These are phyloP conservation scores for Neotoma lepida DNA, from an alignment of 2,113 vertebrate genomes.

Conservation along the genomic window DNA sequence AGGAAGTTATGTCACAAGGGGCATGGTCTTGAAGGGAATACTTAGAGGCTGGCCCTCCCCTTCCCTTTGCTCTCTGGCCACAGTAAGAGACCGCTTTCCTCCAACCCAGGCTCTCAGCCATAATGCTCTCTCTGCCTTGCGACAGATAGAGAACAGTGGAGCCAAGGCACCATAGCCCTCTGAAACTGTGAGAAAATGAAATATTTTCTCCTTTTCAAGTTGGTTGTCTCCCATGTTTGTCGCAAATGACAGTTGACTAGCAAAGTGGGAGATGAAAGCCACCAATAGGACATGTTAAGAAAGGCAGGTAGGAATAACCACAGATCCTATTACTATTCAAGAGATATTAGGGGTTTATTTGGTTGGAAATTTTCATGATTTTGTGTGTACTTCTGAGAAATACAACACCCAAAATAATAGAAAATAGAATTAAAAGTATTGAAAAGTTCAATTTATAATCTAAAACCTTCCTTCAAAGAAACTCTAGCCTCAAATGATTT, in stretches of 20 bases:
- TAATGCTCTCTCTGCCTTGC: not conserved
- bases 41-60: not conserved
- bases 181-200: not conserved
- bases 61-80: not conserved
- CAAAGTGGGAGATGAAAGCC: not conserved
- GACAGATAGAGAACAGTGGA: not conserved
- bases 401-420: not conserved
- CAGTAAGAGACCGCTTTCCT: not conserved
- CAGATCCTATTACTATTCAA: not conserved
- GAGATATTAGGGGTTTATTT: no score
- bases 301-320: not conserved
- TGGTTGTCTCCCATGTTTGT: not conserved
- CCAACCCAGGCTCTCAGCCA: not conserved
- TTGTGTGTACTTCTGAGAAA: not conserved
- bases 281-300: not conserved
- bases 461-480: conserved; percentile 5
- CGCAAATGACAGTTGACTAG: not conserved
- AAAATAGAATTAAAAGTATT: conserved; percentile 20
- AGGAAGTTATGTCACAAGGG: not conserved
- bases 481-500: conserved; percentile 10
- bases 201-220: not conserved
- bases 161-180: not conserved
- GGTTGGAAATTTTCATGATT: not conserved
- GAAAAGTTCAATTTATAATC: conserved; percentile 2
- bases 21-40: no score